Base-by-base conservation (phyloP, 2,797 vertebrate genomes). In the Pipistrellus pipistrellus region DNA sequence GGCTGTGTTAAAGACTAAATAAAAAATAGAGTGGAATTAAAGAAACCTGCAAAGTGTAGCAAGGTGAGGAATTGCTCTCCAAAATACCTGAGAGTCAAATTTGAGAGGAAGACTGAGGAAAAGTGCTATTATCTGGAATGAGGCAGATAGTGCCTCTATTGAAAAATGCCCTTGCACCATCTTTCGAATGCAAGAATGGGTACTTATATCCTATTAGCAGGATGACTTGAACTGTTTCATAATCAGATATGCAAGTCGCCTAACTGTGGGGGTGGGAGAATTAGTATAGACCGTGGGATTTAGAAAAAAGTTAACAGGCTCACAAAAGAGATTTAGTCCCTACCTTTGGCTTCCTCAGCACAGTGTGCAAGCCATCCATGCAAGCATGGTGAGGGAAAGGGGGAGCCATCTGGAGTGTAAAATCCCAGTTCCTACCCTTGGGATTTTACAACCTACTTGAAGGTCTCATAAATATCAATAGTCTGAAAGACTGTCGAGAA, bases 401-500 rank as follows among this genome's bases (percentile, higher is more conserved):
- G 8, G 53, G 7, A 44, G 32, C 2, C 32, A 85, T 57, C 68
- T 91, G 27, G 30, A 93, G 20, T 84, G 32, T 46, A 91, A 87
- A 91, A 10, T 27, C 55, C 38, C 27, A 78, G 8, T 73, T 94
- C 57, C 57, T 88, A 57, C 17, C 69, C 57, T 90, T 68, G 69
- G 69, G 41, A 82, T 85, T 88, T 83, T 68, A 59, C 12, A 88
- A 57, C 57, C 69, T 72, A 76, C 46, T 55, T 76, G 64, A 55
- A 95, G 35, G 64, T 92, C 59, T 88, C 82, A 77, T 82, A 88
- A 72, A 84, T 85, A 62, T 85, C 81, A 85, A 44, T 55, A 80
- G 81, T 69, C 73, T 94, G 75, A 89, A 88, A 57, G 20, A 68
- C 53, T 96, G n/a, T 81, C 48, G 66, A 68, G 44, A 82, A 92